These are phyloP conservation scores for Synanthedon myopaeformis DNA, from an alignment of 2,888 invertebrate species.

Conservation along the genomic window DNA sequence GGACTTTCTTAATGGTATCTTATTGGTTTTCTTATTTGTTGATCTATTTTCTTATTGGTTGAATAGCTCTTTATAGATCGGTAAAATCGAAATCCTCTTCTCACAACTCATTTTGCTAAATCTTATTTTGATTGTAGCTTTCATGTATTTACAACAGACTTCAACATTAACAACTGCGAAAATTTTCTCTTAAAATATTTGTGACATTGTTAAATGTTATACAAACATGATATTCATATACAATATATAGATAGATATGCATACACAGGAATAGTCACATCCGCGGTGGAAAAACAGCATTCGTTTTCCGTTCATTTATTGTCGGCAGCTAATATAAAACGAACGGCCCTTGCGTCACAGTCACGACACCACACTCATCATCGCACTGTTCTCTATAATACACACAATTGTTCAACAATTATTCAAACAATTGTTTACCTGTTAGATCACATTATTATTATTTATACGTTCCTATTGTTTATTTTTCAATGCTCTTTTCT, in stretches of 20 bases:
- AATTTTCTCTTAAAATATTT: no score
- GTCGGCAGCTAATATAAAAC: conserved; percentile 12
- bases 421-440: conserved; percentile 13
- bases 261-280: not conserved
- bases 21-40: no score
- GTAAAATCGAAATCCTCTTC: no score
- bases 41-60: no score
- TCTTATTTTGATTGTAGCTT: no score
- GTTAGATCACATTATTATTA: not conserved
- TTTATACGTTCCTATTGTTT: not conserved
- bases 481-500: not conserved
- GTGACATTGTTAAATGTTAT: no score
- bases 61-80: no score
- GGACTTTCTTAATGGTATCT: no score
- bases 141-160: no score
- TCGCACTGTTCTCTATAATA: conserved; percentile 18
- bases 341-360: conserved; percentile 25
- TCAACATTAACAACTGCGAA: no score
- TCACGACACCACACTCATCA: conserved; percentile 9
- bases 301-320: conserved; percentile 10
- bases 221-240: not conserved
- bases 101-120: no score
- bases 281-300: not conserved
- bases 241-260: not conserved
- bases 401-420: no score